A percentile compares a stretch with the other conserved stretches of the same genome.
phyloP scores from a whole-genome alignment of 2,888 invertebrate species.

The Drosophila peninsularis region DNA sequence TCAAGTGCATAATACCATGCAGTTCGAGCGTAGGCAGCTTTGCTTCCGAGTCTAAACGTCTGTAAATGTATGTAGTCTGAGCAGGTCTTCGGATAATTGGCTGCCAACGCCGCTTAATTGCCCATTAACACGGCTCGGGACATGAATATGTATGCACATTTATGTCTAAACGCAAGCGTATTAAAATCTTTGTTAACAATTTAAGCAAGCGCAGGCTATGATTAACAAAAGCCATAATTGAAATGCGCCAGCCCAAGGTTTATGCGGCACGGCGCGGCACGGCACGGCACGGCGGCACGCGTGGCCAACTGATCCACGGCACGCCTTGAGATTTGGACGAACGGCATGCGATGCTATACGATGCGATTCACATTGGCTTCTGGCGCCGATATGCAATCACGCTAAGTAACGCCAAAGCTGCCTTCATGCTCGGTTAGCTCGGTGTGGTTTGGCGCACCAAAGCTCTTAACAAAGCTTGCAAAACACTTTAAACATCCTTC shows the following conservation, averaged over 20 bases:
- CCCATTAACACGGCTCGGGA: conserved; percentile 67
- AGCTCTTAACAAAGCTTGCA: conserved; percentile 22
- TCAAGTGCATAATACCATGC: conserved; percentile 1
- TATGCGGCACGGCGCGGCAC: conserved; percentile 54
- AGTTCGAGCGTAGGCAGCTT: background rate
- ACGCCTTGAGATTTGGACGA: conserved; percentile 54
- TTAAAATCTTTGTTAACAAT: conserved; percentile 67
- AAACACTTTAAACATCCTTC: conserved; percentile 53
- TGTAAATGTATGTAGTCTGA: background rate
- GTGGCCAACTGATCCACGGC: conserved; percentile 57
- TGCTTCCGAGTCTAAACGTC: conserved; percentile 27
- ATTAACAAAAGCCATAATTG: conserved; percentile 69
- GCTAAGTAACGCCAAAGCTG: conserved; percentile 73
- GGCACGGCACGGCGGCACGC: conserved; percentile 63
- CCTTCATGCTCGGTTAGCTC: conserved; percentile 79
- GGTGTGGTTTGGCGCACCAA: conserved; percentile 31
- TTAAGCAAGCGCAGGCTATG: conserved; percentile 67
- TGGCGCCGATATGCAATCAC: conserved; percentile 61
- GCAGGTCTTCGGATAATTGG: conserved; percentile 60
- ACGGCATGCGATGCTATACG: conserved; percentile 42
- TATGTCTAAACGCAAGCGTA: conserved; percentile 1
- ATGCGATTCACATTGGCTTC: conserved; percentile 31
- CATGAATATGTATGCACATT: conserved; percentile 18
- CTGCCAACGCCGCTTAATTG: conserved; percentile 61
- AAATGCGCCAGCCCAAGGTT: conserved; percentile 68